These are phyloP conservation scores for Ernsta delagoae DNA, from an alignment of 2,888 invertebrate genomes.

Conservation along the genomic window DNA sequence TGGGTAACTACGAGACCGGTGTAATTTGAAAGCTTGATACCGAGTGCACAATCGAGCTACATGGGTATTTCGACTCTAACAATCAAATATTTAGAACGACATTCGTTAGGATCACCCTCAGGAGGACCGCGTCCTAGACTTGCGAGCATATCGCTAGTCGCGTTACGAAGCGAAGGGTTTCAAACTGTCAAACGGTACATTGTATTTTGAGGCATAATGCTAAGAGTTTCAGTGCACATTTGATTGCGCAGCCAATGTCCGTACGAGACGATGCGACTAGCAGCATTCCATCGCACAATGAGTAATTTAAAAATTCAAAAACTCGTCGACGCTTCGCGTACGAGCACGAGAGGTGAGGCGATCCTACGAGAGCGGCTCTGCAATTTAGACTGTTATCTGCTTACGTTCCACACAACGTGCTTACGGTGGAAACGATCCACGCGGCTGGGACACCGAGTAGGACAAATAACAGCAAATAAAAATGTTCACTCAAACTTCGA, in stretches of 20 bases:
- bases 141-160: conserved; percentile 59
- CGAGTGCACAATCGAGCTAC: conserved; percentile 60
- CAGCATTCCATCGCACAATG: conserved; percentile 83
- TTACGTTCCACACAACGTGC: conserved; percentile 55
- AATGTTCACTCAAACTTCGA: conserved; percentile 9
- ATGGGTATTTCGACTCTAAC: conserved; percentile 75
- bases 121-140: conserved; percentile 75
- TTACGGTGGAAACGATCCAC: conserved; percentile 40
- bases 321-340: conserved; percentile 79
- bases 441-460: conserved; percentile 44
- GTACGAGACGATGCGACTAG: conserved; percentile 62
- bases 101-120: conserved; percentile 77
- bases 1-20: conserved; percentile 63
- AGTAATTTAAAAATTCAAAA: conserved; percentile 86
- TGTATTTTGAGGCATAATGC: conserved; percentile 67
- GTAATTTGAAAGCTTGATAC: conserved; percentile 60
- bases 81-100: conserved; percentile 80
- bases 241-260: conserved; percentile 54
- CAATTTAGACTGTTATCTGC: conserved; percentile 81
- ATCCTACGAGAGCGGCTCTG: conserved; percentile 74
- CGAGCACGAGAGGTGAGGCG: conserved; percentile 74
- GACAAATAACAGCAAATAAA: conserved; percentile 46
- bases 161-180: conserved; percentile 58
- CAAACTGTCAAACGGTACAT: conserved; percentile 48
- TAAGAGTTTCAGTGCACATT: conserved; percentile 69